A percentile compares a stretch with the other conserved stretches of the same genome.
Evolutionary conservation across 2,797 vertebrate species (phyloP).

Genomic region (Coendou prehensilis): DNA sequence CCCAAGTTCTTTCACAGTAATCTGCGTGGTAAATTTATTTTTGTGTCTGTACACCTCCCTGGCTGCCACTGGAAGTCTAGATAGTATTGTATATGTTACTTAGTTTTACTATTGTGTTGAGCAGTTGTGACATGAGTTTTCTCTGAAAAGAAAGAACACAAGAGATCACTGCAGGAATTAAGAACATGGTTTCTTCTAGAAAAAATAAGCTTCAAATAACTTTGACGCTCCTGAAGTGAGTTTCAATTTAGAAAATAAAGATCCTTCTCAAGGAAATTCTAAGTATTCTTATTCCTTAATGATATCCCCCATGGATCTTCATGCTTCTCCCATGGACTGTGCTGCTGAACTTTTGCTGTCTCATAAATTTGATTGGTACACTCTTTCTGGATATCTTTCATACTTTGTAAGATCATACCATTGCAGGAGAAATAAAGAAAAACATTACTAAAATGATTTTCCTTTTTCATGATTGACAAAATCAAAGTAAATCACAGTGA

Average conservation of each 20-base stretch:
- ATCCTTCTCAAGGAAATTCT: slow-evolving; percentile 58
- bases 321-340: not conserved
- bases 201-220: slow-evolving; percentile 15
- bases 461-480: slow-evolving; percentile 61
- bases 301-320: not conserved
- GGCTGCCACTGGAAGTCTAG: slow-evolving; percentile 10
- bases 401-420: slow-evolving; percentile 45
- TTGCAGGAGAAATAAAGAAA: slow-evolving; percentile 73
- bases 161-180: not conserved
- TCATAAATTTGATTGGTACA: slow-evolving; percentile 43
- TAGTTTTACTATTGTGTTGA: slow-evolving; percentile 31
- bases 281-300: slow-evolving; percentile 62
- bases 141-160: not conserved
- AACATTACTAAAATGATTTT: slow-evolving; percentile 59
- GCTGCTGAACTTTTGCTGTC: slow-evolving; percentile 61
- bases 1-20: slow-evolving; percentile 3
- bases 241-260: slow-evolving; percentile 65
- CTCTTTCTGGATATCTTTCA: slow-evolving; percentile 68
- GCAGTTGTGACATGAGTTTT: not conserved
- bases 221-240: slow-evolving; percentile 41
- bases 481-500: slow-evolving; percentile 70
- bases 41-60: not conserved
- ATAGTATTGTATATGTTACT: not conserved
- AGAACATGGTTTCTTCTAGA: not conserved
- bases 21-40: slow-evolving; percentile 18